phyloP scores from a whole-genome alignment of 2,888 invertebrate species.

The Colletes collaris region DNA sequence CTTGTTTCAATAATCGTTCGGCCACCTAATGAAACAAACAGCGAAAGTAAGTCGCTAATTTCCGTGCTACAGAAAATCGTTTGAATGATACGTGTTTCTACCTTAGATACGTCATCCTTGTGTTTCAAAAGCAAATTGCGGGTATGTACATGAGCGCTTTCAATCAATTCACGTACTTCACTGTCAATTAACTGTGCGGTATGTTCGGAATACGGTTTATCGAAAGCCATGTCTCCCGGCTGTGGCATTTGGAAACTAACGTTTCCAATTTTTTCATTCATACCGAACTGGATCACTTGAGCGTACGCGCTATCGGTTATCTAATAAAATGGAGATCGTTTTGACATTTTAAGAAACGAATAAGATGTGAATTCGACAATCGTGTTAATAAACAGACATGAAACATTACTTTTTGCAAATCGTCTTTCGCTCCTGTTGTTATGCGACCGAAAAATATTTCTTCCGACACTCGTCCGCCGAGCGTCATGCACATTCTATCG shows the following conservation, averaged over 20 bases:
- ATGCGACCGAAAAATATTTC: conserved; percentile 98
- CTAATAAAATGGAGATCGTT: conserved; percentile 57
- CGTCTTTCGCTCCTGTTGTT: conserved; percentile 99
- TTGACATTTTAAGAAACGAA: not conserved
- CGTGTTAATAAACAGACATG: not conserved
- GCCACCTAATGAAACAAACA: conserved; percentile 85
- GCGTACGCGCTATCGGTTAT: conserved; percentile 98
- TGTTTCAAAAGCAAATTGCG: conserved; percentile 90
- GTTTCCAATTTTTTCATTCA: conserved; percentile 98
- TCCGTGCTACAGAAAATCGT: not conserved
- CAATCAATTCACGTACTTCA: conserved; percentile 93
- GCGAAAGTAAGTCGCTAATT: not conserved
- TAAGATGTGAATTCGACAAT: not conserved
- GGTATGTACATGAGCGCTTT: conserved; percentile 92
- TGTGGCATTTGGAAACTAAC: conserved; percentile 98
- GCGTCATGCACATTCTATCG: conserved; percentile 99
- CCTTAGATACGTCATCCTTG: conserved; percentile 93
- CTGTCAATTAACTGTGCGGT: conserved; percentile 98
- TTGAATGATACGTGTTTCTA: conserved; percentile 72
- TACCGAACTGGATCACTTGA: conserved; percentile 98
- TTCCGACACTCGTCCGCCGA: conserved; percentile 99
- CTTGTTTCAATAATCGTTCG: conserved; percentile 94
- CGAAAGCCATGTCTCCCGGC: conserved; percentile 95
- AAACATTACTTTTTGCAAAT: conserved; percentile 93
- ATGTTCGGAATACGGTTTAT: conserved; percentile 98